phyloP scores from a whole-genome alignment of 2,797 vertebrate genomes.

The Pitangus sulphuratus region DNA sequence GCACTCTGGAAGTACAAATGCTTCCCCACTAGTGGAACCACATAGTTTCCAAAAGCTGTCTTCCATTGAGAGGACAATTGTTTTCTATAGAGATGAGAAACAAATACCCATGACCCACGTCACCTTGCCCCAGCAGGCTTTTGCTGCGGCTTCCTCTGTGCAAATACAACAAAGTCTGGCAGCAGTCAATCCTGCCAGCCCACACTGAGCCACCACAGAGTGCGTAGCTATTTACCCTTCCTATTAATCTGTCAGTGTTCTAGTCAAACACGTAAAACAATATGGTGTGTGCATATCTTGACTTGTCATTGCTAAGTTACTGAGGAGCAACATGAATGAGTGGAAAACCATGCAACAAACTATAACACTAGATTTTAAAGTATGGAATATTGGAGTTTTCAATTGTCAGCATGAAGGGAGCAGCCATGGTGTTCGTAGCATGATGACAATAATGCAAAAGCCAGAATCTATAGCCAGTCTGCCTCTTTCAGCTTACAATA shows the following conservation, averaged over 20 bases:
- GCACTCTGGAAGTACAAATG: conserved; percentile 62
- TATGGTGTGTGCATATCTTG: conserved; percentile 85
- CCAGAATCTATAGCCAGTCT: conserved; percentile 35
- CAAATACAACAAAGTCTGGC: conserved; percentile 82
- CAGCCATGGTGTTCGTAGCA: conserved; percentile 49
- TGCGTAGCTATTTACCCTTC: conserved; percentile 88
- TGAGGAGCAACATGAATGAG: conserved; percentile 75
- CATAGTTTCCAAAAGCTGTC: conserved; percentile 81
- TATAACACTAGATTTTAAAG: conserved; percentile 62
- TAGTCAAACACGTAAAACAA: conserved; percentile 90
- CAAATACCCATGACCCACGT: conserved; percentile 88
- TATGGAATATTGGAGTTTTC: conserved; percentile 68
- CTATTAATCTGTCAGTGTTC: conserved; percentile 94
- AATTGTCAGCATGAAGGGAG: conserved; percentile 42
- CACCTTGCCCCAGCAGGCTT: conserved; percentile 85
- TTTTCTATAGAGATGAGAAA: conserved; percentile 84
- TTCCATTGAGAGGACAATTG: conserved; percentile 84
- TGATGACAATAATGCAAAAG: conserved; percentile 35
- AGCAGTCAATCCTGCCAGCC: conserved; percentile 77
- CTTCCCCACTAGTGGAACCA: conserved; percentile 75
- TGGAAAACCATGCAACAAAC: conserved; percentile 60
- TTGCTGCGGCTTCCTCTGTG: conserved; percentile 79
- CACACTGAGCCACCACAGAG: conserved; percentile 81
- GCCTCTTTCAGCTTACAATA: conserved; percentile 37
- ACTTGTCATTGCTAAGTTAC: conserved; percentile 85